phyloP scores from a whole-genome alignment of 2,888 invertebrate genomes.

The Criorhina ranunculi region DNA sequence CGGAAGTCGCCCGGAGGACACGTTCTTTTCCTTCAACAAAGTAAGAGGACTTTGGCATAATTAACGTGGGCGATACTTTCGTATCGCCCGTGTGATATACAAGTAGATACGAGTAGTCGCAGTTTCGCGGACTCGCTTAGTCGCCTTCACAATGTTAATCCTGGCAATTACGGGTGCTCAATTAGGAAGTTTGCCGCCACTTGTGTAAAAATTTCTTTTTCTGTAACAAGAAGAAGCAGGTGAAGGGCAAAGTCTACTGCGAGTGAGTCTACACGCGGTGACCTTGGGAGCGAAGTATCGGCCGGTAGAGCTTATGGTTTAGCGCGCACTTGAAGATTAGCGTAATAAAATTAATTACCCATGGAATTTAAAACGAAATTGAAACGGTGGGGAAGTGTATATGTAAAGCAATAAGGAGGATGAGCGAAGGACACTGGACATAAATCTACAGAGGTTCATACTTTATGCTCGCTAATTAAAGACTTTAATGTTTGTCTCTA shows the following conservation, averaged over 20 bases:
- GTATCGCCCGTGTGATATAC: slow-evolving; percentile 22
- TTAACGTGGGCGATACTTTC: slow-evolving; percentile 49
- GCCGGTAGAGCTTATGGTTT: slow-evolving; percentile 51
- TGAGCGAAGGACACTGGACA: not conserved
- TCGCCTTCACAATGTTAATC: slow-evolving; percentile 54
- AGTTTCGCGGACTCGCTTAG: slow-evolving; percentile 19
- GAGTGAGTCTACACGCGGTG: slow-evolving; percentile 2
- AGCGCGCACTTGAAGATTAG: slow-evolving; percentile 68
- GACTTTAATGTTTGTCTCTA: slow-evolving; percentile 15
- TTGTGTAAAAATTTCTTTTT: slow-evolving; percentile 34
- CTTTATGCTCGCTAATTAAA: slow-evolving; percentile 43
- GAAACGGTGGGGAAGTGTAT: slow-evolving; percentile 15
- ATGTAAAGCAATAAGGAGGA: not conserved
- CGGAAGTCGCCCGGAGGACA: slow-evolving; percentile 41
- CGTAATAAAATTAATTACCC: slow-evolving; percentile 67
- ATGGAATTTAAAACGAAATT: slow-evolving; percentile 58
- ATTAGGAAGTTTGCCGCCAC: slow-evolving; percentile 60
- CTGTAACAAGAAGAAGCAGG: slow-evolving; percentile 8
- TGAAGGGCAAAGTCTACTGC: not conserved
- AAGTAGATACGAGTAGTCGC: slow-evolving; percentile 27
- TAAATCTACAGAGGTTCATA: slow-evolving; percentile 1
- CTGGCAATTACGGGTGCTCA: slow-evolving; percentile 51
- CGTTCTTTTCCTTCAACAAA: not conserved
- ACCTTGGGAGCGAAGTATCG: slow-evolving; percentile 50
- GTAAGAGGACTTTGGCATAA: slow-evolving; percentile 41